Evolutionary conservation across 2,888 invertebrate genomes (phyloP), one percentile per base, ranked within the genome.

Genomic region (Acrobasis consociella): DNA sequence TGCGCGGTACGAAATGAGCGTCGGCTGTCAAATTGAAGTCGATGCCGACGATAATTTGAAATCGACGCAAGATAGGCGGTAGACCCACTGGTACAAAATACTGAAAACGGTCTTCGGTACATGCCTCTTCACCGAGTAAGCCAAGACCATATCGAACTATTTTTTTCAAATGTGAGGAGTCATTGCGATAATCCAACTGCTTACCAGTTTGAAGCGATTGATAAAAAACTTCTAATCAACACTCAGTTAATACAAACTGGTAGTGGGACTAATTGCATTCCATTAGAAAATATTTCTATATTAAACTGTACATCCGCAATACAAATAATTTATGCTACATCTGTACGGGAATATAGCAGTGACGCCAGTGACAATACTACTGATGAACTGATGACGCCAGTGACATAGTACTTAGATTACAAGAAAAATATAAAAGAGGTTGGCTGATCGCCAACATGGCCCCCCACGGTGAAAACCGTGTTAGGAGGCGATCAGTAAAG

Each of bases 171-270:
- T 38, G 53, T 68, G 0, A 52, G 65, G 10, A 58, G 68, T 22
- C 62, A 60, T 60, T 59, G 53, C 42, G 65, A 69, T 62, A 70
- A 70, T 51, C 70, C 68, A 9, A 65, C 65, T 37, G 60, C 67
- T 17, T 61, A 62, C 2, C 63, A 65, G 55, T 68, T 68, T 60
- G 65, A 65, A 46, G 64, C 67, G 0, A 65, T 67, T n/a, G 69
- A 70, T 55, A 71, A 67, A 66, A 67, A 68, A 63, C 15, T 67
- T 10, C 46, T 71, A 15, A 50, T 64, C 5, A 66, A 69, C 53
- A 58, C 52, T 22, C 65, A 67, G 61, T 38, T 67, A 9, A 50
- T 17, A 65, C 52, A 8, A 13, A 53, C 37, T 10, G 8, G 22
- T 10, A 53, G n/a, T 16, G 64, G 62, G 17, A 63, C 59, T 42